Evolutionary conservation across 35 echinoderm and acorn worm genomes (phyloP).

Genomic region (Stichopus chloronotus): DNA sequence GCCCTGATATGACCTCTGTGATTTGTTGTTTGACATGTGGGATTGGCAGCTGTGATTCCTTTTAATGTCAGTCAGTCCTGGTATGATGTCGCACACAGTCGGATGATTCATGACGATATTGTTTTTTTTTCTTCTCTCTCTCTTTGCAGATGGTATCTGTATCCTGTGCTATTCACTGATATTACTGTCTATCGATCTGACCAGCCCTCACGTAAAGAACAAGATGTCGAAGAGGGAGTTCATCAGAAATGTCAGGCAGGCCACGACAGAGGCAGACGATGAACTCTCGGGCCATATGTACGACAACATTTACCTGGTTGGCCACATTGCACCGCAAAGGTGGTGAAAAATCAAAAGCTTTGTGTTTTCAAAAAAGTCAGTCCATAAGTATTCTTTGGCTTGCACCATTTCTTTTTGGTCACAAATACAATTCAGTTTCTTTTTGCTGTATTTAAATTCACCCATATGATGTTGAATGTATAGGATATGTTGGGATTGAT

Average conservation of each 20-base stretch:
- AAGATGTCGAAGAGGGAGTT: slow-evolving; percentile 99
- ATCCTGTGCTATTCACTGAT: slow-evolving; percentile 97
- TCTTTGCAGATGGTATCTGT: slow-evolving; percentile 84
- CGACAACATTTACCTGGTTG: slow-evolving; percentile 98
- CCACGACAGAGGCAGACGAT: slow-evolving; percentile 80
- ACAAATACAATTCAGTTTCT: neutral
- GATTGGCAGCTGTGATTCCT: too few species aligned
- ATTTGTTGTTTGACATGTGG: too few species aligned
- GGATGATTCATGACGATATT: too few species aligned
- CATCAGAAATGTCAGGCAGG: slow-evolving; percentile 94
- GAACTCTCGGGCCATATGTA: slow-evolving; percentile 96
- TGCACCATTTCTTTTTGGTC: neutral
- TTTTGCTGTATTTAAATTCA: neutral
- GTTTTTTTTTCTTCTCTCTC: neutral
- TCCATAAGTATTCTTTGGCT: neutral
- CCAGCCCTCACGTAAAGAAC: slow-evolving; percentile 99
- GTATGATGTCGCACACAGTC: too few species aligned
- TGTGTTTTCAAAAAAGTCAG: slow-evolving; percentile 1
- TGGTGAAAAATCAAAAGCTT: slow-evolving; percentile 59
- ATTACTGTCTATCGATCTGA: slow-evolving; percentile 93
- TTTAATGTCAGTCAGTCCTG: too few species aligned
- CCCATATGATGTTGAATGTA: neutral
- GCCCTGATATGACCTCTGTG: too few species aligned
- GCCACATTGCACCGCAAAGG: slow-evolving; percentile 95
- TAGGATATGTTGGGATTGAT: neutral